Conservation (phyloP, 2,888 invertebrate species). For the Hirtodrosophila histrioides region DNA sequence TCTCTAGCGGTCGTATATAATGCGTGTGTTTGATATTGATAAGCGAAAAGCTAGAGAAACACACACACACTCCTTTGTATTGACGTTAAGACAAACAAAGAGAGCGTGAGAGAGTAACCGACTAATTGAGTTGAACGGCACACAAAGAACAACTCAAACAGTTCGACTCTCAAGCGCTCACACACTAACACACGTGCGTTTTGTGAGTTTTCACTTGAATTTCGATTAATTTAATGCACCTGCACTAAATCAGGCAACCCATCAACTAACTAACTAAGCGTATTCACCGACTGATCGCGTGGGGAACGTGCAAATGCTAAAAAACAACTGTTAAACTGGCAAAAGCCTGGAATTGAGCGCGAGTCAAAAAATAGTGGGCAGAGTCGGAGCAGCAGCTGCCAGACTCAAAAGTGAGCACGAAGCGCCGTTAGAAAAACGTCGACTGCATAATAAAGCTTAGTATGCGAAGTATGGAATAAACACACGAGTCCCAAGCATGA, state of each 20-base stretch:
- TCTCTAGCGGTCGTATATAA: constrained; percentile 49
- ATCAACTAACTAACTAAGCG: constrained; percentile 23
- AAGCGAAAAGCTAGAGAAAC: constrained; percentile 30
- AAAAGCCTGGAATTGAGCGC: constrained; percentile 59
- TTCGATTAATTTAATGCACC: constrained; percentile 36
- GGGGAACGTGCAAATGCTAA: constrained; percentile 54
- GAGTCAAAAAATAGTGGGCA: constrained; percentile 27
- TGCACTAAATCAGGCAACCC: constrained; percentile 11
- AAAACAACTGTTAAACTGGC: constrained; percentile 62
- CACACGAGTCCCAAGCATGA: constrained; percentile 32
- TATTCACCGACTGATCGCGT: constrained; percentile 55
- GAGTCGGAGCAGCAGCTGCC: constrained; percentile 31
- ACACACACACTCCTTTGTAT: constrained; percentile 13
- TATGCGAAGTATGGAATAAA: constrained; percentile 38
- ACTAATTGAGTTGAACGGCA: too few relatives aligned
- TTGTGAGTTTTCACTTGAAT: constrained; percentile 11
- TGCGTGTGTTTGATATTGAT: constrained; percentile 54
- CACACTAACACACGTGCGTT: neutral
- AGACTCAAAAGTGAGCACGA: constrained; percentile 45
- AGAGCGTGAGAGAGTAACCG: constrained; percentile 3
- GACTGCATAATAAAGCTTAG: constrained; percentile 49
- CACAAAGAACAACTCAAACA: constrained; percentile 1
- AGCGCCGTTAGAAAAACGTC: constrained; percentile 54
- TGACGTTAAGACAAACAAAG: constrained; percentile 30
- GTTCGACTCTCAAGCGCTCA: constrained; percentile 6